phyloP scores from a whole-genome alignment of 2,797 vertebrate species.

The Psittacula derbiana region DNA sequence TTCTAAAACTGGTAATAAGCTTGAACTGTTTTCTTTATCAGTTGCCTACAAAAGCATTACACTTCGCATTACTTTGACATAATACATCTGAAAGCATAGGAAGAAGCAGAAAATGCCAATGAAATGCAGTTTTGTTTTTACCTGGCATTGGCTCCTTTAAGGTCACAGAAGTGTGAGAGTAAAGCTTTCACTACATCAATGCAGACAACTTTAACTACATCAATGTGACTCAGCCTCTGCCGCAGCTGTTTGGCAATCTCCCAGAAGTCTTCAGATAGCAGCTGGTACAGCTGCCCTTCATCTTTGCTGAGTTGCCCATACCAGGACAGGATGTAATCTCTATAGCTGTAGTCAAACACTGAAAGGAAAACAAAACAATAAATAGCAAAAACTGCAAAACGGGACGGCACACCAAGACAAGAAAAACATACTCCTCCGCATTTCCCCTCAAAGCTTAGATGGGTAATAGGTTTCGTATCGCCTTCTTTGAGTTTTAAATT shows the following conservation, averaged over 20 bases:
- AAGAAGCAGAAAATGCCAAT: background rate
- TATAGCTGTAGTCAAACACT: slow-evolving; percentile 97
- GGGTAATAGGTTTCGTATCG: background rate
- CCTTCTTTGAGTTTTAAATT: background rate
- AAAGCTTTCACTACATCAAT: slow-evolving; percentile 89
- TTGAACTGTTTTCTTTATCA: background rate
- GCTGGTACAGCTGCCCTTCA: slow-evolving; percentile 90
- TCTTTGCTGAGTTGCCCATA: slow-evolving; percentile 90
- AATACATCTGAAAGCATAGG: background rate
- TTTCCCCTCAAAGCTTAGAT: background rate
- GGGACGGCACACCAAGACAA: background rate
- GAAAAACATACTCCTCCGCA: background rate
- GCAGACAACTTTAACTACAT: slow-evolving; percentile 93
- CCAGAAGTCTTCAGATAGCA: slow-evolving; percentile 97
- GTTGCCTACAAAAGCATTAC: background rate
- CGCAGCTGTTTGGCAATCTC: slow-evolving; percentile 89
- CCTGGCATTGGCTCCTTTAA: slow-evolving; percentile 93
- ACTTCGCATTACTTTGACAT: background rate
- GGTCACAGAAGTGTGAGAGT: slow-evolving; percentile 93
- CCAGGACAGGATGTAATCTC: slow-evolving; percentile 97
- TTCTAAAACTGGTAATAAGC: background rate
- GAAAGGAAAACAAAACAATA: slow-evolving; percentile 49
- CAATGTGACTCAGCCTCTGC: slow-evolving; percentile 86
- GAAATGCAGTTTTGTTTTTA: slow-evolving; percentile 61
- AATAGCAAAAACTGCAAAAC: background rate